Evolutionary conservation across 92 coral and sea anemone species (phyloP).

Genomic region (Porites lobata): DNA sequence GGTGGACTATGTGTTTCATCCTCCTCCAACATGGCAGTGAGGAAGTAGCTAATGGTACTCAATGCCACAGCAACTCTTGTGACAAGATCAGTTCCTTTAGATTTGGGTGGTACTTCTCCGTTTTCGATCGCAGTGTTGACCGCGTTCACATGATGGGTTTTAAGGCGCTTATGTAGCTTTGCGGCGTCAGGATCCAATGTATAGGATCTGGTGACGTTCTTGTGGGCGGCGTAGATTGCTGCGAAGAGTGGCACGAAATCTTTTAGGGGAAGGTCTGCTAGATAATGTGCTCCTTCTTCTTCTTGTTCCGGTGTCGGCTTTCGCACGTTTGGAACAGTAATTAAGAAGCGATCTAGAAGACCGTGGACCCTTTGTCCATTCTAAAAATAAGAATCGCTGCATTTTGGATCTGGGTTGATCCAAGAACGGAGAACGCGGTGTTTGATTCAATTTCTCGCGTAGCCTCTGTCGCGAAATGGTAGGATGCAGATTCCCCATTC

Average conservation of each 20-base stretch:
- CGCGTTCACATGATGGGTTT: slow-evolving; percentile 17
- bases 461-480: slow-evolving; percentile 56
- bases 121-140: slow-evolving; percentile 11
- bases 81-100: slow-evolving; percentile 28
- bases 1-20: not conserved
- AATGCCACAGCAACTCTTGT: slow-evolving; percentile 23
- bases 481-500: slow-evolving; percentile 36
- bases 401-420: slow-evolving; percentile 45
- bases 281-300: slow-evolving; percentile 14
- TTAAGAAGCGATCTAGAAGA: slow-evolving; percentile 16
- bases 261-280: not conserved
- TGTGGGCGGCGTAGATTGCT: slow-evolving; percentile 4
- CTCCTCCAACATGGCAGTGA: not conserved
- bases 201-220: slow-evolving; percentile 12
- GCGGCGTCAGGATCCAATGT: not conserved
- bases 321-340: slow-evolving; percentile 10
- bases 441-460: slow-evolving; percentile 16
- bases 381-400: slow-evolving; percentile 13
- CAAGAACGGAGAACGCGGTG: slow-evolving; percentile 26
- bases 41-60: not conserved
- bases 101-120: slow-evolving; percentile 26
- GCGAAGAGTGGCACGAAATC: not conserved
- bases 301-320: slow-evolving; percentile 32
- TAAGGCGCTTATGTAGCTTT: not conserved
- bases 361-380: slow-evolving; percentile 45